A percentile compares a stretch with the other conserved stretches of the same genome.
phyloP scores from a whole-genome alignment of 1,140 invertebrate genomes.

The Chlorops oryzae region DNA sequence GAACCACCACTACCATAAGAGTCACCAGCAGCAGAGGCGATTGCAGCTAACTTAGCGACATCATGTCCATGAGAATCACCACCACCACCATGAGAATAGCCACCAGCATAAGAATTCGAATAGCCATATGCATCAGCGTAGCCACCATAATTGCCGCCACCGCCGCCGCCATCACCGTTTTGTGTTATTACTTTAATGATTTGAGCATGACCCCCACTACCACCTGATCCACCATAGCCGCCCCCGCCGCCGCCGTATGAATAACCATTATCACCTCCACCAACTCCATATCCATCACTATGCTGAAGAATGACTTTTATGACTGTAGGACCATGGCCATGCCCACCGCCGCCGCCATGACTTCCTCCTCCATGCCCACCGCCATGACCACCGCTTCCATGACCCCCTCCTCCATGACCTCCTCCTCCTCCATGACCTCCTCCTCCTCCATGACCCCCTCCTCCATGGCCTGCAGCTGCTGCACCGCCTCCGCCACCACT shows the following conservation, averaged over 20 bases:
- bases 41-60: too few relatives aligned
- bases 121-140: slow-evolving; percentile 19
- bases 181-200: slow-evolving; percentile 34
- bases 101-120: slow-evolving; percentile 24
- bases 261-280: too few relatives aligned
- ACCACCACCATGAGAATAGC: slow-evolving; percentile 20
- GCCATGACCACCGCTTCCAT: slow-evolving; percentile 13
- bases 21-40: slow-evolving; percentile 22
- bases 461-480: slow-evolving; percentile 10
- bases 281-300: background rate
- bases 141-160: slow-evolving; percentile 7
- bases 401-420: slow-evolving; percentile 12
- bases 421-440: slow-evolving; percentile 15
- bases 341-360: slow-evolving; percentile 8
- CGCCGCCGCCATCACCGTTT: slow-evolving; percentile 17
- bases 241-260: slow-evolving; percentile 7
- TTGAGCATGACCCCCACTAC: slow-evolving; percentile 18
- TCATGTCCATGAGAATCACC: slow-evolving; percentile 10
- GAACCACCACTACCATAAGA: slow-evolving; percentile 28
- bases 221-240: slow-evolving; percentile 8
- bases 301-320: slow-evolving; percentile 4
- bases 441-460: slow-evolving; percentile 17
- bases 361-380: slow-evolving; percentile 1
- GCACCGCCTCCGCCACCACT: slow-evolving; percentile 3
- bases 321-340: slow-evolving; percentile 14